Evolutionary conservation across 1,140 invertebrate species (phyloP), one percentile per base, ranked within the genome.

Genomic region (Sycobia sp.): DNA sequence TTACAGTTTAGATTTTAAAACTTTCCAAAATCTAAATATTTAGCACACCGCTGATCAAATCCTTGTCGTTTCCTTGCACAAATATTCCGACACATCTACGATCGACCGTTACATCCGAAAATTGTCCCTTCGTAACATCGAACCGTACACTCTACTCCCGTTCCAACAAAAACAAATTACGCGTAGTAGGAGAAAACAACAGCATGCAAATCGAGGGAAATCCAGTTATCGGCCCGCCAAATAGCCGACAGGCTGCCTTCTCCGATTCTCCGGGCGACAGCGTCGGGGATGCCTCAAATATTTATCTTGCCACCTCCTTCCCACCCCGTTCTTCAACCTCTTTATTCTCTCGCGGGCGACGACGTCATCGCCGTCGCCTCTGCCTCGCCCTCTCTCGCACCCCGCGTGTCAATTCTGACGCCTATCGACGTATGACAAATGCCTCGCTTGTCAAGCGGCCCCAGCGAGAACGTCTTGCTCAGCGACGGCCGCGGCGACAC

Each of bases 361-460:
- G 13, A 47, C 51, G n/a, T n/a, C n/a, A n/a, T 9, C 39, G 44
- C 25, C 22, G 36, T 39, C 57, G 62, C 22, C n/a, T n/a, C n/a
- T 60, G 51, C 66, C 56, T 41, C 67, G 70, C 68, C 65, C 63
- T 62, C 69, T 67, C 62, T 66, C 64, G 56, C 69, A 60, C 63
- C 58, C 29, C 57, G 67, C 66, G 69, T 71, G 73, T 77, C 74
- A 74, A 71, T 71, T 68, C 64, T 69, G 70, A 75, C 66, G 71
- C 68, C 72, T 55, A 77, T 76, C 72, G 73, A 76, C 71, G 70
- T 74, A 75, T 75, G 74, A 78, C 75, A 77, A 78, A 77, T 71
- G 74, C 67, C 43, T 64, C 54, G 62, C 65, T 70, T 68, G 44
- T 36, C 14, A 8, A 32, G 29, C 18, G 32, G 20, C 38, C 16